phyloP scores from a whole-genome alignment of 2,888 invertebrate genomes.

The Ornithoptera alexandrae region DNA sequence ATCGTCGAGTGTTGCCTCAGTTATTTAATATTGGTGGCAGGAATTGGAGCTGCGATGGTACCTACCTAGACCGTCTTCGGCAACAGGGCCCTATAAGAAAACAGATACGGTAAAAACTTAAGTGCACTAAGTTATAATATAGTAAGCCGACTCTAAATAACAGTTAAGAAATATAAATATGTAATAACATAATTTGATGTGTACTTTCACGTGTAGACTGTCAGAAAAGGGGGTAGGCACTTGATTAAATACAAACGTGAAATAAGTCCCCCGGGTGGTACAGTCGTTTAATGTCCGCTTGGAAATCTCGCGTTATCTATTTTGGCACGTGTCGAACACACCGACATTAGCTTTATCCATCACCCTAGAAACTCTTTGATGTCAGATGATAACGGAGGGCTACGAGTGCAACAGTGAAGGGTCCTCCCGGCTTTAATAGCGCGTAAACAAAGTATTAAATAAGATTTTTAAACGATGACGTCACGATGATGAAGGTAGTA shows the following conservation, averaged over 20 bases:
- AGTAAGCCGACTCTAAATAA: too few relatives aligned
- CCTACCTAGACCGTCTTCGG: too few relatives aligned
- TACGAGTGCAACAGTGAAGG: conserved; percentile 42
- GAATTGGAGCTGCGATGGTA: too few relatives aligned
- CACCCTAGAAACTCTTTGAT: conserved; percentile 70
- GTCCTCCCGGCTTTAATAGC: conserved; percentile 34
- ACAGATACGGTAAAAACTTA: too few relatives aligned
- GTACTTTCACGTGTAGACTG: conserved; percentile 10
- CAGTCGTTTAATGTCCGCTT: conserved; percentile 50
- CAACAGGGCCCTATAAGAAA: too few relatives aligned
- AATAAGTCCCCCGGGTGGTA: conserved; percentile 50
- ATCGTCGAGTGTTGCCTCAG: too few relatives aligned
- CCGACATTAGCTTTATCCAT: conserved; percentile 67
- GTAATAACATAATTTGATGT: conserved; percentile 9
- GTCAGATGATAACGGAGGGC: conserved; percentile 50
- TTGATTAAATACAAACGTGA: conserved; percentile 32
- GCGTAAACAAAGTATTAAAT: conserved; percentile 28
- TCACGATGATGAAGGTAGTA: too few relatives aligned
- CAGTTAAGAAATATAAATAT: too few relatives aligned
- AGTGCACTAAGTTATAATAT: too few relatives aligned
- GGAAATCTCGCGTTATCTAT: conserved; percentile 55
- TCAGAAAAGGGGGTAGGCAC: conserved; percentile 9
- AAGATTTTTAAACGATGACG: conserved; percentile 9
- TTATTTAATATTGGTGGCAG: too few relatives aligned
- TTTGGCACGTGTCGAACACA: conserved; percentile 56